Evolutionary conservation across 2,797 vertebrate genomes (phyloP).

Genomic region (Lateolabrax maculatus): DNA sequence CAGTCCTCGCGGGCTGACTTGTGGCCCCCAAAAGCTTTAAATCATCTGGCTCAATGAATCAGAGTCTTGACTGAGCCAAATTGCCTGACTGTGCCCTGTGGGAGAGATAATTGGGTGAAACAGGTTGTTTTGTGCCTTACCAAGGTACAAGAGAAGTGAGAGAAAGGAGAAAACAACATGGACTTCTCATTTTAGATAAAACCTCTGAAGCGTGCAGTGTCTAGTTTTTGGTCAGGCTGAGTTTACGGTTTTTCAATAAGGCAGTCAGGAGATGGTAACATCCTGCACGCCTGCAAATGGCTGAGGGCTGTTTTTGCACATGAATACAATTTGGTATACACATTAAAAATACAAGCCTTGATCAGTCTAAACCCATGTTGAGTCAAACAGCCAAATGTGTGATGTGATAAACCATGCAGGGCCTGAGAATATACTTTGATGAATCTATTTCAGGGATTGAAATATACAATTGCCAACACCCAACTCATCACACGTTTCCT

Average conservation of each 20-base stretch:
- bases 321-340: neutral
- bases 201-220: slow-evolving; percentile 52
- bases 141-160: slow-evolving; percentile 48
- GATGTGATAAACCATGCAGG: neutral
- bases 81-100: slow-evolving; percentile 73
- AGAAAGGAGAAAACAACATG: slow-evolving; percentile 57
- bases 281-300: slow-evolving; percentile 1
- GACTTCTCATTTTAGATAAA: slow-evolving; percentile 68
- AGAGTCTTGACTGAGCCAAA: slow-evolving; percentile 74
- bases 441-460: neutral
- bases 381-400: slow-evolving; percentile 1
- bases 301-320: slow-evolving; percentile 14
- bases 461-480: neutral
- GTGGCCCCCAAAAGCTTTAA: slow-evolving; percentile 69
- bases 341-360: slow-evolving; percentile 28
- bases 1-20: slow-evolving; percentile 60
- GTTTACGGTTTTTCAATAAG: slow-evolving; percentile 37
- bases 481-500: neutral
- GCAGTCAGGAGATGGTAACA: slow-evolving; percentile 22
- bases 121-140: slow-evolving; percentile 71
- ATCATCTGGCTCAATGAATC: slow-evolving; percentile 77
- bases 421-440: neutral
- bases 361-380: neutral
- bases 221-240: slow-evolving; percentile 45
- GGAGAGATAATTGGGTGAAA: slow-evolving; percentile 81